phyloP scores from a whole-genome alignment of 2,113 vertebrate genomes.

The Pipra filicauda region DNA sequence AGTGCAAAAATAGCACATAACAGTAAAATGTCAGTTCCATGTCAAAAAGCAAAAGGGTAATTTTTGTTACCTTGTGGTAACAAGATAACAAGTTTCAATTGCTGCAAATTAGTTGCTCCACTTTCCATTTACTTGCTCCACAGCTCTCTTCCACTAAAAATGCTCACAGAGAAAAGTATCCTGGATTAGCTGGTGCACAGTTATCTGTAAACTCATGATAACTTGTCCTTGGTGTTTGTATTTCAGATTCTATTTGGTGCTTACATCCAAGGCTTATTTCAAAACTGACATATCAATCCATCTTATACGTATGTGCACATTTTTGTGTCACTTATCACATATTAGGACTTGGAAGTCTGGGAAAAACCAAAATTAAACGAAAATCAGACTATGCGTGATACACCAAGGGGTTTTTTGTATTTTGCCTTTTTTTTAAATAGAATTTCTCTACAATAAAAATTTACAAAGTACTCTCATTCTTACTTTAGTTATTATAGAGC shows the following conservation, averaged over 20 bases:
- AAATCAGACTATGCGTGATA: background rate
- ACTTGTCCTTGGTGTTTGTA: background rate
- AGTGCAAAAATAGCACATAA: background rate
- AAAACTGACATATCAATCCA: background rate
- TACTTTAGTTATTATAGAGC: background rate
- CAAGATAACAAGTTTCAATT: background rate
- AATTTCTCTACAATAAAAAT: background rate
- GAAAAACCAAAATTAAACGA: background rate
- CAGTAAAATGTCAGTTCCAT: background rate
- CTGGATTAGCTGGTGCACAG: background rate
- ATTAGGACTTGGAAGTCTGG: background rate
- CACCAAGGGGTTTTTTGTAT: background rate
- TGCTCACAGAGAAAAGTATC: background rate
- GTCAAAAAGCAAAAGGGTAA: background rate
- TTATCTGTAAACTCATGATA: background rate
- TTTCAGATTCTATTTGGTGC: background rate
- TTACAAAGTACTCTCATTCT: background rate
- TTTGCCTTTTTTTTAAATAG: background rate
- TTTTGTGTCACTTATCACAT: background rate
- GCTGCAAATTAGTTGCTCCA: background rate
- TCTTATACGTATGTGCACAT: background rate
- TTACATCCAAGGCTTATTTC: background rate
- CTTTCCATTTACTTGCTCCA: background rate
- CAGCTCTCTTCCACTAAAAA: background rate
- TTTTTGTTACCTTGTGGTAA: background rate